Evolutionary conservation across 2,888 invertebrate species (phyloP).

Genomic region (Sipha maydis): DNA sequence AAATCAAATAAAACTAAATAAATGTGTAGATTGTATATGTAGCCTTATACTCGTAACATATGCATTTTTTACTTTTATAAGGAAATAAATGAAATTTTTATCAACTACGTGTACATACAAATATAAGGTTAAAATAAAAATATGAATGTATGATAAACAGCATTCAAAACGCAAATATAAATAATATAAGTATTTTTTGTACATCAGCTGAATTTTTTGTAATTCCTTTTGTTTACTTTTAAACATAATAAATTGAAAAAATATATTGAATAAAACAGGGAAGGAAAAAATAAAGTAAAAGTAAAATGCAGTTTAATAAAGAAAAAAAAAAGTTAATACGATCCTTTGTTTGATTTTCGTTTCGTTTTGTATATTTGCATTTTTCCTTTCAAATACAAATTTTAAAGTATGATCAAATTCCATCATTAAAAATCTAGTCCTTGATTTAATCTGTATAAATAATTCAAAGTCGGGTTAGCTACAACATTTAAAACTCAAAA

Average conservation of each 20-base stretch:
- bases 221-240: background rate
- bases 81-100: background rate
- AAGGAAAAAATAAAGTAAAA: background rate
- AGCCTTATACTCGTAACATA: no score
- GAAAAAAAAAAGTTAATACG: constrained; percentile 8
- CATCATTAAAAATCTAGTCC: background rate
- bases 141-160: background rate
- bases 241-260: background rate
- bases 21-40: no score
- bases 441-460: no score
- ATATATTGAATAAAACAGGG: background rate
- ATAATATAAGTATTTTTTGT: background rate
- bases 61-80: no score
- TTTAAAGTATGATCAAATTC: background rate
- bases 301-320: background rate
- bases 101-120: background rate
- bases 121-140: background rate
- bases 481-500: no score
- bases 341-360: constrained; percentile 14
- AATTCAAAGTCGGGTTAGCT: no score
- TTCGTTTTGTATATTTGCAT: background rate
- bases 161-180: background rate
- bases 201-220: background rate
- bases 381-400: background rate
- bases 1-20: no score